Percentiles rank a stretch among this genome's conserved stretches.
Evolutionary conservation across 2,113 vertebrate species (phyloP).

Genomic region (Sebastes fasciatus): DNA sequence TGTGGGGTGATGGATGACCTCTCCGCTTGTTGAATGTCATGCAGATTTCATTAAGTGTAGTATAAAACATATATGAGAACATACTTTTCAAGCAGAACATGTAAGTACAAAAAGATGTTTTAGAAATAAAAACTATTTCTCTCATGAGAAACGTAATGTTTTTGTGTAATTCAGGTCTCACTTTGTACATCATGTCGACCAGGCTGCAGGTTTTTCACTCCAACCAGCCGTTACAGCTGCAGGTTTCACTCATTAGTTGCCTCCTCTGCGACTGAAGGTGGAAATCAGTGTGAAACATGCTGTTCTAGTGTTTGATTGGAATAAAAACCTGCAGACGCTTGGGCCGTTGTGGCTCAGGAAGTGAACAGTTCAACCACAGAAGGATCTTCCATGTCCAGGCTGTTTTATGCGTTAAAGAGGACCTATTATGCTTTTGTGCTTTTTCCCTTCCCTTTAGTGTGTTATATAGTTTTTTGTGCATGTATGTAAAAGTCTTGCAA

Average conservation of each 20-base stretch:
- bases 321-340: constrained; percentile 1
- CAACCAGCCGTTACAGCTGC: neutral
- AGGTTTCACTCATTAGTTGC: constrained; percentile 5
- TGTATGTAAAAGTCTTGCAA: too few relatives aligned
- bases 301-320: constrained; percentile 34
- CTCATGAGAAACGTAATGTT: constrained; percentile 10
- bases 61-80: constrained; percentile 46
- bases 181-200: neutral
- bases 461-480: too few relatives aligned
- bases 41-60: constrained; percentile 60
- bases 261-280: neutral
- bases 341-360: neutral
- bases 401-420: neutral
- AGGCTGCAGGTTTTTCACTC: neutral
- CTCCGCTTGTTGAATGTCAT: constrained; percentile 43
- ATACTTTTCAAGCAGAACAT: constrained; percentile 53
- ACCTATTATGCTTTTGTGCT: too few relatives aligned
- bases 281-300: constrained; percentile 49
- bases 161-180: constrained; percentile 3
- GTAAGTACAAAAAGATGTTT: constrained; percentile 75
- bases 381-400: neutral
- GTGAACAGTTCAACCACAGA: neutral
- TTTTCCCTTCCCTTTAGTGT: too few relatives aligned
- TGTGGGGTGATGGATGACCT: neutral
- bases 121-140: constrained; percentile 73